phyloP scores from a whole-genome alignment of 2,888 invertebrate species.

The Lepidocyrtoides sp. region DNA sequence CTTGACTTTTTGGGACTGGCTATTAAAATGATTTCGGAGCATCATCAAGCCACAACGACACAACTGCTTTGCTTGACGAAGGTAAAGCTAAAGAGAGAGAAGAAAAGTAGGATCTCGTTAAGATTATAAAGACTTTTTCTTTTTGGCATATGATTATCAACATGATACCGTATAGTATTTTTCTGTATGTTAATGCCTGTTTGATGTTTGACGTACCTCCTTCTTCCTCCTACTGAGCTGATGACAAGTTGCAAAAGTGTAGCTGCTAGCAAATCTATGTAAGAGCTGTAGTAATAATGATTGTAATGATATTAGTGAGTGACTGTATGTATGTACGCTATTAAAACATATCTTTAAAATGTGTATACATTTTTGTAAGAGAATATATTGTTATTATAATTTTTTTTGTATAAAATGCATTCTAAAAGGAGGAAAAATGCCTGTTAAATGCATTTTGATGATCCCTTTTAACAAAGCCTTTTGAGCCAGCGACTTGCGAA shows the following conservation, averaged over 20 bases:
- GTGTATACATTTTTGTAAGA: background rate
- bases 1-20: conserved; percentile 22
- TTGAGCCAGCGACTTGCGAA: background rate
- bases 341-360: conserved; percentile 15
- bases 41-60: background rate
- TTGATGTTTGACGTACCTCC: conserved; percentile 22
- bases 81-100: background rate
- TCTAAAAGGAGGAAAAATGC: conserved; percentile 12
- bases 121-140: conserved; percentile 23
- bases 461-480: conserved; percentile 31
- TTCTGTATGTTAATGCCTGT: background rate
- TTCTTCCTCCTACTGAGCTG: conserved; percentile 30
- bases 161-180: background rate
- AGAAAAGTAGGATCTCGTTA: conserved; percentile 29
- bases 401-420: background rate
- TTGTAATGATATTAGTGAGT: background rate
- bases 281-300: background rate
- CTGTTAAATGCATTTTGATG: conserved; percentile 69
- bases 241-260: conserved; percentile 51
- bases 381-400: background rate
- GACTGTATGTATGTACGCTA: background rate
- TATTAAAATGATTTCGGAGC: background rate
- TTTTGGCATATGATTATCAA: conserved; percentile 1
- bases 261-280: conserved; percentile 12
- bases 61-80: background rate